A percentile compares a stretch with the other conserved stretches of the same genome.
Conservation (phyloP, 92 coral and sea anemone species). For the Muricea muricata region DNA sequence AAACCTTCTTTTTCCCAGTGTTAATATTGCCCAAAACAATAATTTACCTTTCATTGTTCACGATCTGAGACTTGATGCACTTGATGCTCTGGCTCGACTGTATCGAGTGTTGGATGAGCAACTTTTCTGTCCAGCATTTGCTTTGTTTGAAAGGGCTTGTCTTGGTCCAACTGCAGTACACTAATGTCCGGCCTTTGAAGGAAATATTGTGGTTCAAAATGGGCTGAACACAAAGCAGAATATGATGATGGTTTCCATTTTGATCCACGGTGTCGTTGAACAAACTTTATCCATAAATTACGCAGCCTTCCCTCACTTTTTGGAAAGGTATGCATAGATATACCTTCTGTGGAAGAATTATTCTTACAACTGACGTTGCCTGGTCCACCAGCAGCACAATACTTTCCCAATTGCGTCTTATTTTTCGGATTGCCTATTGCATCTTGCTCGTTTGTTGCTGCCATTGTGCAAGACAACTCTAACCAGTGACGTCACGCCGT, state of each 20-base stretch:
- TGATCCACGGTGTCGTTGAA: slow-evolving; percentile 27
- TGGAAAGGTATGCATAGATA: slow-evolving; percentile 55
- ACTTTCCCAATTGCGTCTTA: slow-evolving; percentile 48
- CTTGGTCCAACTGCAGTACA: background rate
- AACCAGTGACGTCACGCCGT: slow-evolving; percentile 17
- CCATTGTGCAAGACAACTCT: slow-evolving; percentile 12
- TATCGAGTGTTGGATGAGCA: background rate
- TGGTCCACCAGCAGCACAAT: slow-evolving; percentile 72
- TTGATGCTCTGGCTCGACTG: background rate
- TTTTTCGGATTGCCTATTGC: background rate
- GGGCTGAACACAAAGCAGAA: slow-evolving; percentile 47
- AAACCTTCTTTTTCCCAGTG: too few relatives aligned
- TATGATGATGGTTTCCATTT: slow-evolving; percentile 30
- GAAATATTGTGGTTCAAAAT: slow-evolving; percentile 42
- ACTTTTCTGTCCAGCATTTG: background rate
- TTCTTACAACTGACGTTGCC: slow-evolving; percentile 56
- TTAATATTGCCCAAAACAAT: too few relatives aligned
- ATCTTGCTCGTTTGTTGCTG: background rate
- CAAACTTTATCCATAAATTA: slow-evolving; percentile 42
- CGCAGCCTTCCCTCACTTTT: background rate
- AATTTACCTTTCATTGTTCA: background rate
- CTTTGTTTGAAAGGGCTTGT: slow-evolving; percentile 1
- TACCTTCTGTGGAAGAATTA: slow-evolving; percentile 16
- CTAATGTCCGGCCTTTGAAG: background rate
- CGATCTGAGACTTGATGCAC: background rate